Base-by-base conservation (phyloP, 2,888 invertebrate species). In the Sacculina carcini region DNA sequence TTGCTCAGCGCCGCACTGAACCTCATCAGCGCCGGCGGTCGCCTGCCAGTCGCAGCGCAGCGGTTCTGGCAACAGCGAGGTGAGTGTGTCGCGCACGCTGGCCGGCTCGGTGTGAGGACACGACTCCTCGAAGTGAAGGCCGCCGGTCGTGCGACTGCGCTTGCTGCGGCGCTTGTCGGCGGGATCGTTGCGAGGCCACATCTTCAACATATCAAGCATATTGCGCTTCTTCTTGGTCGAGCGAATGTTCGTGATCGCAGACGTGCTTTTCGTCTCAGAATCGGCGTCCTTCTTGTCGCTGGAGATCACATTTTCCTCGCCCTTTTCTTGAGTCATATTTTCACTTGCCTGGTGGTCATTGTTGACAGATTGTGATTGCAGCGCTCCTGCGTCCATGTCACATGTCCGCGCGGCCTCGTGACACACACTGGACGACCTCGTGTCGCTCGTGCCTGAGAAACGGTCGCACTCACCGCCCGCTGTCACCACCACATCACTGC, bases 141-240 rank as follows among this genome's bases (percentile, higher is more conserved):
- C 42, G 26, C 26, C 26, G 16, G 42, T 16, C n/a, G 16, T 28
- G 26, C 42, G 42, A 26, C 26, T 16, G 5, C 42, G 42, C 42
- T 42, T 42, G 16, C 42, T 42, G 26, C 42, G 42, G 9, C 42
- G 42, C 26, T 42, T 42, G 26, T 42, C 42, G 16, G 42, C 42
- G n/a, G 42, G 42, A 12, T 42, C 42, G 16, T 42, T 42, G 28
- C 42, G 42, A 14, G 42, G 42, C 42, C 42, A 42, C 42, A 42
- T 42, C 28, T 42, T 42, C 2, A 42, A 28, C 5, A 28, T n/a
- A 10, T 42, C 42, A 10, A 42, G 42, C 3, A 42, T 28, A 16
- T 6, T 10, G 42, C 42, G 42, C 9, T 42, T 42, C 9, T 28
- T 26, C 16, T 42, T 42, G 16, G n/a, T 28, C 14, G 26, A 3